Evolutionary conservation across 2,797 vertebrate genomes (phyloP).

Genomic region (Dicrostonyx torquatus): DNA sequence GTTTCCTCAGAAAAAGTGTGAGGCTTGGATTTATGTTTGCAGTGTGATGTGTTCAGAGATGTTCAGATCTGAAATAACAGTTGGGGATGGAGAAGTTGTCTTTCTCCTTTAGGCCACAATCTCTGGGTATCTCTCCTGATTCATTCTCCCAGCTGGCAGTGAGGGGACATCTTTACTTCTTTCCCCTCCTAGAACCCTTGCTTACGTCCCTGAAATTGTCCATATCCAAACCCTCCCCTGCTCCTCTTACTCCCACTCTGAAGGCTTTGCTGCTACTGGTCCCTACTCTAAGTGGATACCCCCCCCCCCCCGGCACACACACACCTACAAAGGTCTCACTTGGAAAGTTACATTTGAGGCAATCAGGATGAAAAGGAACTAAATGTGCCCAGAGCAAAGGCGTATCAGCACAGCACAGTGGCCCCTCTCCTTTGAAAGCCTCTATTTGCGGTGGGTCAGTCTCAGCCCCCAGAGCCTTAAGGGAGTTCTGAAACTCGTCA

Average conservation of each 20-base stretch:
- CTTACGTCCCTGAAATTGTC: accelerated
- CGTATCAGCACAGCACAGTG: accelerated
- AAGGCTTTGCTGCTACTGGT: background rate
- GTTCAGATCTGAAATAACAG: background rate
- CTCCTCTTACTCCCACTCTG: too few relatives aligned
- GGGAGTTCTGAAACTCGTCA: background rate
- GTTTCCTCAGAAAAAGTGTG: background rate
- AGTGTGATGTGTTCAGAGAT: background rate
- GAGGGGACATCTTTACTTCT: background rate
- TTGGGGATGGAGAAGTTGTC: background rate
- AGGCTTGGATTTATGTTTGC: background rate
- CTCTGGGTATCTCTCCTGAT: background rate
- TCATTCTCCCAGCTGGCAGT: background rate
- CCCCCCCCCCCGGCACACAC: background rate
- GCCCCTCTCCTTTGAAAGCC: background rate
- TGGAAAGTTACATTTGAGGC: background rate
- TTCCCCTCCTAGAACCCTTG: too few relatives aligned
- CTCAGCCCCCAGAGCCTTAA: background rate
- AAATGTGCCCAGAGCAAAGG: background rate
- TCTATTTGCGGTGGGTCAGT: background rate
- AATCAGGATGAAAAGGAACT: background rate
- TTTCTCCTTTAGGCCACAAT: background rate
- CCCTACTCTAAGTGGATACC: background rate
- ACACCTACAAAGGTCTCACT: too few relatives aligned
- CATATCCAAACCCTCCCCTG: accelerated